Conservation (phyloP, 1,140 invertebrate species). For the Rhagoletis pomonella region DNA sequence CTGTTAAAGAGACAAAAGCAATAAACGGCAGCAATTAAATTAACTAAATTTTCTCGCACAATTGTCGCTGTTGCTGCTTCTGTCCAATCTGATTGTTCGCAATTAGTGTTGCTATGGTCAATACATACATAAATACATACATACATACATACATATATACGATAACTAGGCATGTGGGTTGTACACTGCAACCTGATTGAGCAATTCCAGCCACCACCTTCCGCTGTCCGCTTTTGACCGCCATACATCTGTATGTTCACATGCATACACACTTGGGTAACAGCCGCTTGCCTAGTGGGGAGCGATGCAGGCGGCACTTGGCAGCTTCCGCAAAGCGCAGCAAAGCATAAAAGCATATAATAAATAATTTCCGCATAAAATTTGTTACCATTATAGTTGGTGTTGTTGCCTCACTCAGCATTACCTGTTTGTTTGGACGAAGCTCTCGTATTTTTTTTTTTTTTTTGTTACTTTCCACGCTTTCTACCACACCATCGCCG, state of each 20-base stretch:
- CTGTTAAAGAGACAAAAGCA: neutral
- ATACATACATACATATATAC: neutral
- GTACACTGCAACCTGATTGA: neutral
- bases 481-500: constrained; percentile 18
- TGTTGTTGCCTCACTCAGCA: constrained; percentile 8
- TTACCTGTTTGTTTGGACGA: constrained; percentile 40
- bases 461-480: neutral
- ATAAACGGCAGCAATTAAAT: constrained; percentile 25
- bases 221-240: constrained; percentile 39
- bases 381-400: neutral
- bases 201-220: neutral
- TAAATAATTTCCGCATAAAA: constrained; percentile 50
- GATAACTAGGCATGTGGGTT: neutral
- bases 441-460: neutral
- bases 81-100: neutral
- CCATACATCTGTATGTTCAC: neutral
- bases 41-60: neutral
- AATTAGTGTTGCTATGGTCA: neutral
- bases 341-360: constrained; percentile 25
- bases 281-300: neutral
- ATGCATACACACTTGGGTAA: neutral
- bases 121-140: neutral
- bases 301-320: neutral
- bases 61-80: neutral
- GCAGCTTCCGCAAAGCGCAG: constrained; percentile 6